Conservation (phyloP, 2,888 invertebrate species). For the Drosophila rubida region DNA sequence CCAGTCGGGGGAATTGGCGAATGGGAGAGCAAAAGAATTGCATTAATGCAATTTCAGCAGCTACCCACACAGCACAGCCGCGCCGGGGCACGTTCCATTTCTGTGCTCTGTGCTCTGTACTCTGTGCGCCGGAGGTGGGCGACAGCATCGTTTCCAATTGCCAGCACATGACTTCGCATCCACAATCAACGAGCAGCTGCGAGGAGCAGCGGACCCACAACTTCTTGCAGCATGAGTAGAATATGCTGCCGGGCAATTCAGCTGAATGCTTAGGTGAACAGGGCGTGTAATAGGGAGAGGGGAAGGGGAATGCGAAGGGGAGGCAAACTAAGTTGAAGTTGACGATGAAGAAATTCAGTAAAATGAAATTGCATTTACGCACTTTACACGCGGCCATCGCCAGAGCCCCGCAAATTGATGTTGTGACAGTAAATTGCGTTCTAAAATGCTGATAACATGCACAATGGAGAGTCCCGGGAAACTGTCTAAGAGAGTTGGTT, state of each 20-base stretch:
- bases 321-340: background rate
- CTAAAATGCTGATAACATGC: conserved; percentile 8
- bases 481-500: background rate
- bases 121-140: conserved; percentile 9
- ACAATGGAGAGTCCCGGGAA: background rate
- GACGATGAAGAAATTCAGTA: conserved; percentile 46
- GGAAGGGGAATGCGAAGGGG: background rate
- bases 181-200: conserved; percentile 19
- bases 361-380: conserved; percentile 76
- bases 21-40: conserved; percentile 24
- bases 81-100: conserved; percentile 58
- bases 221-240: background rate
- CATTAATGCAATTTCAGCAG: conserved; percentile 75
- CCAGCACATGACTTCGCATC: conserved; percentile 57
- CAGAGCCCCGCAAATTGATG: conserved; percentile 7
- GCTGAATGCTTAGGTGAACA: conserved; percentile 3
- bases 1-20: conserved; percentile 35
- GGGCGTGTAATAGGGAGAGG: background rate
- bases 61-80: conserved; percentile 50
- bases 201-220: conserved; percentile 1
- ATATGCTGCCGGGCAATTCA: conserved; percentile 14
- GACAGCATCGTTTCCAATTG: conserved; percentile 60
- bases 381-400: conserved; percentile 32
- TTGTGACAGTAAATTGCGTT: conserved; percentile 18
- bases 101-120: background rate